Evolutionary conservation across 2,113 vertebrate genomes (phyloP), one percentile per base, ranked within the genome.

Genomic region (Notarius quadriscutis): DNA sequence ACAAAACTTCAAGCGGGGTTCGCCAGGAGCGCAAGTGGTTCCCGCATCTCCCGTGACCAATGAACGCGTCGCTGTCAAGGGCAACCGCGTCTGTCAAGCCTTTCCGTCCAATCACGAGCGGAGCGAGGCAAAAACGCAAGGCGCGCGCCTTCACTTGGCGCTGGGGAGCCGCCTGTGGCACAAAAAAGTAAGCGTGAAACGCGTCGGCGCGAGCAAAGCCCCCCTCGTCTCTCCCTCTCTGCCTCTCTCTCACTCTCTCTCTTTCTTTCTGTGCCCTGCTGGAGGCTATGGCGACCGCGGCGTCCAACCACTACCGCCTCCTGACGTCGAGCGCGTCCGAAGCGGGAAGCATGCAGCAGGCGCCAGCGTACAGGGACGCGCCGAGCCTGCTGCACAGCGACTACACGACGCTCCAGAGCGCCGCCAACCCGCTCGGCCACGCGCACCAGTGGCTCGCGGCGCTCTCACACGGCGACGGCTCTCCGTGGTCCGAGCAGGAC

Each of bases 221-320:
- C 84, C 62, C 84, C 84, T 85, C 48, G 65, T 34, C 82, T 69
- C 48, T 69, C 82, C 50, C 82, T 84, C 62, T 53, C 48, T 69
- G 53, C 5, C 71, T 85, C 55, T 85, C 53, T 55, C 69, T 25
- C 48, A 30, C 48, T 69, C 48, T 83, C 50, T 55, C 48, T 83
- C 50, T 55, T 27, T 57, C 96, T 97, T 96, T 94, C 69, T 83
- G 58, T 83, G 69, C 79, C 50, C 83, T 95, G 95, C 96, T 93
- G 94, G 95, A 94, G 97, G 95, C 96, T 96, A 98, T 98, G 97
- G 97, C 97, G 96, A 98, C 97, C 94, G 96, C 97, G 95, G 96
- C 97, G 95, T 98, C 97, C 95, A 98, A 97, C 97, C 97, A 98
- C 95, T 98, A 98, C 96, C 97, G 96, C 95, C 95, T 98, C 93